phyloP scores from a whole-genome alignment of 92 coral and sea anemone genomes.

The Meandrina meandrites region DNA sequence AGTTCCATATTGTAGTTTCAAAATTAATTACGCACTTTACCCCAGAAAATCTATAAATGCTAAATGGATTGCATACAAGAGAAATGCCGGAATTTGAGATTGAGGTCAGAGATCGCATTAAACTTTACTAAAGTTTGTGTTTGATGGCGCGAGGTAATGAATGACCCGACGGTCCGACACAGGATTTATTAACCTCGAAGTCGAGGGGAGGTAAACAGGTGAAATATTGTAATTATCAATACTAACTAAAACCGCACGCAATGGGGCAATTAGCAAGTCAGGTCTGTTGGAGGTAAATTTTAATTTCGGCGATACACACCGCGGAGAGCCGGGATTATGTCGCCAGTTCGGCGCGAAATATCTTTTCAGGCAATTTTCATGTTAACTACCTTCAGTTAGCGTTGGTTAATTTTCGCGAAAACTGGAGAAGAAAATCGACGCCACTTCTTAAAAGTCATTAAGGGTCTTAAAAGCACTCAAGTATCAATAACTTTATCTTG shows the following conservation, averaged over 20 bases:
- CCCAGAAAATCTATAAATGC: neutral
- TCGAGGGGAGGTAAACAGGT: slow-evolving; percentile 3
- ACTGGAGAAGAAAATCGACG: neutral
- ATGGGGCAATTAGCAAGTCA: neutral
- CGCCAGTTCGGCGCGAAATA: neutral
- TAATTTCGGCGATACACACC: neutral
- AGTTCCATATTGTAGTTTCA: neutral
- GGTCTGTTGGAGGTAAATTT: neutral
- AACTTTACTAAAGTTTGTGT: neutral
- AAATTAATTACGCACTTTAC: neutral
- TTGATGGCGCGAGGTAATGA: neutral
- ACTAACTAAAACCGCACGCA: slow-evolving; percentile 3
- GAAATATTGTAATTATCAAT: slow-evolving; percentile 11
- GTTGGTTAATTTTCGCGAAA: neutral
- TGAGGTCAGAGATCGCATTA: neutral
- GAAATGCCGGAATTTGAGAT: neutral
- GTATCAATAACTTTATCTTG: neutral
- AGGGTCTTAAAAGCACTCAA: neutral
- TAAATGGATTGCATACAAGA: neutral
- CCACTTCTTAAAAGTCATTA: neutral
- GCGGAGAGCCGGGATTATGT: neutral
- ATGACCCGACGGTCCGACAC: neutral
- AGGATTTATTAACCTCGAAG: neutral
- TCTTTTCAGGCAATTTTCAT: neutral
- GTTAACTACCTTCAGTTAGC: neutral